Evolutionary conservation across 2,888 invertebrate species (phyloP).

Genomic region (Lysandra bellargus): DNA sequence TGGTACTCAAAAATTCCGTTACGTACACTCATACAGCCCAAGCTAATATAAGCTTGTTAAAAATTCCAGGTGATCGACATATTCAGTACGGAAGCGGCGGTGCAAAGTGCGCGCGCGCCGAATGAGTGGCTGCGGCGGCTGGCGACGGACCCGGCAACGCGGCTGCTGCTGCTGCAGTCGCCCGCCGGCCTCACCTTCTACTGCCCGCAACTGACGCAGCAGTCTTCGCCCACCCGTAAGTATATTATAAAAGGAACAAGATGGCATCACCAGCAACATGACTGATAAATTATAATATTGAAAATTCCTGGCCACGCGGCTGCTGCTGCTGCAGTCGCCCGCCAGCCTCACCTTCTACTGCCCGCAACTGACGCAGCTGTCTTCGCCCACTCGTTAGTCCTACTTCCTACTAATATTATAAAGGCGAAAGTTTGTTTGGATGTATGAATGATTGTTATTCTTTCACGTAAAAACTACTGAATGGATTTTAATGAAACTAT

Average conservation of each 20-base stretch:
- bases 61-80: conserved; percentile 57
- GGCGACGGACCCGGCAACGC: conserved; percentile 41
- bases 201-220: conserved; percentile 34
- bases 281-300: no score
- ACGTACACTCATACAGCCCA: background rate
- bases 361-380: no score
- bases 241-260: background rate
- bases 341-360: no score
- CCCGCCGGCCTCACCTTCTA: conserved; percentile 52
- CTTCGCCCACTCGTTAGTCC: conserved; percentile 28
- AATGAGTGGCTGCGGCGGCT: conserved; percentile 49
- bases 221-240: conserved; percentile 37
- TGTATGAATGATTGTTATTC: no score
- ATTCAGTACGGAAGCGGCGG: conserved; percentile 45
- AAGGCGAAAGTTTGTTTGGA: no score
- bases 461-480: no score
- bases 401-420: background rate
- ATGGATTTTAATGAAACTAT: no score
- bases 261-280: background rate
- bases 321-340: no score
- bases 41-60: background rate
- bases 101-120: conserved; percentile 45
- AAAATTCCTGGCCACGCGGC: no score
- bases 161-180: conserved; percentile 62
- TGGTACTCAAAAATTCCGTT: no score